Evolutionary conservation across 2,888 invertebrate species (phyloP), one percentile per base, ranked within the genome.

Genomic region (Coleophora flavipennella): DNA sequence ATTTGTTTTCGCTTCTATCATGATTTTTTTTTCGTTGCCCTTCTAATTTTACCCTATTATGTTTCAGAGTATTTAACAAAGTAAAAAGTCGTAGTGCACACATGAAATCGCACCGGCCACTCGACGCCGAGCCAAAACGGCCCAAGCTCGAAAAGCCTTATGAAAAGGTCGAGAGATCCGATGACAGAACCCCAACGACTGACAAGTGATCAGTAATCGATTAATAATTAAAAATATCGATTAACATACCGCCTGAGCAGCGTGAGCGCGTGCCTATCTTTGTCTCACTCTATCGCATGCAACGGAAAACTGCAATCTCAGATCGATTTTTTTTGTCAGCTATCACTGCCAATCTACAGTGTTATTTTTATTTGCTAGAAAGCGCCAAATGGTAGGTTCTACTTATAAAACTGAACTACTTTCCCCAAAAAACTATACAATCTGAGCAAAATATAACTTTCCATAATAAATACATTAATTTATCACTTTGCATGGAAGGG

Each of bases 41-140:
- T 71, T 72, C 62, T 80, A 76, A 83, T 76, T 6, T 60, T 72
- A 69, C 70, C 77, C 75, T 79, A 61, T 84, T 80, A 77, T 78
- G 79, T 88, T 88, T 58, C 91, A 97, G 97, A 89, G 92, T 96
- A 80, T 97, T 97, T 89, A 92, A 91, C 87, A 97, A 97, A 90
- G 95, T 97, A 72, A 97, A 97, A 89, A 98, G 97, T 88, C 92
- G 98, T 84, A 98, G 97, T 87, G 98, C 98, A 53, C 99, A 99
- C 86, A 98, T 99, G 98, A 99, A 99, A 87, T 97, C 96, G 56
- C 99, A 99, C 87, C 92, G 95, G 72, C 93, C 94, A 62, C 92
- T 92, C 74, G 95, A 95, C 86, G 89, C 91, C 77, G 93, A 92
- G 76, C 88, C 89, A 52, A 89, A 88, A 84, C 86, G 89, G 84